Evolutionary conservation across 2,797 vertebrate genomes (phyloP), one percentile per base, ranked within the genome.

Genomic region (Botia almorhae): DNA sequence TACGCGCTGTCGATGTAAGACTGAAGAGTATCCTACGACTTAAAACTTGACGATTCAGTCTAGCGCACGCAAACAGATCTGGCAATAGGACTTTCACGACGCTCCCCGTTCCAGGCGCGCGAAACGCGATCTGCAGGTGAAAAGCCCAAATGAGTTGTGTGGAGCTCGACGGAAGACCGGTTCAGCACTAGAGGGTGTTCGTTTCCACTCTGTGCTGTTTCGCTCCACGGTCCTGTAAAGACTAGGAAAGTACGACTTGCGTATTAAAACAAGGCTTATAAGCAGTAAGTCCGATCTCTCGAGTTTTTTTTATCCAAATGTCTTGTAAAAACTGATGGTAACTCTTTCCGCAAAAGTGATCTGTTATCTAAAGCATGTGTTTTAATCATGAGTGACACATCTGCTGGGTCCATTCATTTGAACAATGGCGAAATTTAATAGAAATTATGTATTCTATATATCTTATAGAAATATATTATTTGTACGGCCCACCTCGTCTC

Each of bases 171-270:
- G 36, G 70, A 69, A 46, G 72, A 78, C 50, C 11, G 19, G 46
- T 53, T 75, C 76, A 72, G 85, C 86, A 82, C 84, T 84, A 86
- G 86, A 87, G 86, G 85, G 85, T 75, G 85, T 85, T 76, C 80
- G 86, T 80, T 80, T 80, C 78, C 85, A 83, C 33, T 56, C 58
- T 67, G 79, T 73, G 70, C 65, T 55, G 58, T 50, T 7, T 33
- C 14, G 48, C 51, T 60, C 56, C 68, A 26, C 8, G 43, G 11
- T 69, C 26, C 64, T 58, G 55, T 58, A 11, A 77, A 58, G 2
- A 21, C 11, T 58, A 58, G 55, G 16, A 12, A 16, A 69, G 75
- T 69, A 65, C 17, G 50, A 17, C 39, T 29, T 29, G 75, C 11
- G 53, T 76, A 19, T 68, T 48, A 48, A 26, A 58, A 33, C 39